Evolutionary conservation across 2,797 vertebrate genomes (phyloP).

Genomic region (Emydoidea blandingii): DNA sequence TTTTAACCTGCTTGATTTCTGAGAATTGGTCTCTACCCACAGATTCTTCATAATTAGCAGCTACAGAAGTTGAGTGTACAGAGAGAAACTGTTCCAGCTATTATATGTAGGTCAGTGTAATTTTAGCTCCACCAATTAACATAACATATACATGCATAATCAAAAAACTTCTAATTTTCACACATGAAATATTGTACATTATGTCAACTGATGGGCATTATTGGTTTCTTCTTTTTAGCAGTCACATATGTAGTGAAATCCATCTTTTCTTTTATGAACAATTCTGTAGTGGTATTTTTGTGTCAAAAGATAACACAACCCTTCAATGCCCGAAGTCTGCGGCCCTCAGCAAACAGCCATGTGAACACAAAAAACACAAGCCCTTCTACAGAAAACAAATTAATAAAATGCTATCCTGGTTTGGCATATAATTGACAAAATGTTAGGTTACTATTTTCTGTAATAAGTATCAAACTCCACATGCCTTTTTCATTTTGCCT

Average conservation of each 20-base stretch:
- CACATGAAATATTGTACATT: background rate
- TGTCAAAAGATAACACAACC: slow-evolving; percentile 87
- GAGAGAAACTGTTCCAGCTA: background rate
- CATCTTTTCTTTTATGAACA: slow-evolving; percentile 73
- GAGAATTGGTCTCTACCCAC: background rate
- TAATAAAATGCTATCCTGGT: slow-evolving; percentile 73
- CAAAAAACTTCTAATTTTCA: background rate
- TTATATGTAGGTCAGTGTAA: background rate
- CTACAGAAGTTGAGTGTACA: background rate
- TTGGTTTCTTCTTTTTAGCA: slow-evolving; percentile 81
- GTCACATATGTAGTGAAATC: slow-evolving; percentile 62
- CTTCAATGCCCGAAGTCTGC: slow-evolving; percentile 99
- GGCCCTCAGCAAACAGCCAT: slow-evolving; percentile 95
- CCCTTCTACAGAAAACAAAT: slow-evolving; percentile 86
- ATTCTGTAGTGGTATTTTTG: slow-evolving; percentile 76
- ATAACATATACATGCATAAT: rapidly evolving
- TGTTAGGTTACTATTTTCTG: background rate
- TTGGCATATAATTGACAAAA: background rate
- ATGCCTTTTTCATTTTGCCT: rapidly evolving
- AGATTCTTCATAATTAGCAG: background rate
- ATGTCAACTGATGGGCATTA: slow-evolving; percentile 38
- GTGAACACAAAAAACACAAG: slow-evolving; percentile 85
- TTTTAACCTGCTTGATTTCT: background rate
- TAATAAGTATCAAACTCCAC: background rate
- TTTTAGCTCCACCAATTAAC: background rate